Conservation (phyloP, 2,797 vertebrate genomes). For the Pangasius sanitwongsei region DNA sequence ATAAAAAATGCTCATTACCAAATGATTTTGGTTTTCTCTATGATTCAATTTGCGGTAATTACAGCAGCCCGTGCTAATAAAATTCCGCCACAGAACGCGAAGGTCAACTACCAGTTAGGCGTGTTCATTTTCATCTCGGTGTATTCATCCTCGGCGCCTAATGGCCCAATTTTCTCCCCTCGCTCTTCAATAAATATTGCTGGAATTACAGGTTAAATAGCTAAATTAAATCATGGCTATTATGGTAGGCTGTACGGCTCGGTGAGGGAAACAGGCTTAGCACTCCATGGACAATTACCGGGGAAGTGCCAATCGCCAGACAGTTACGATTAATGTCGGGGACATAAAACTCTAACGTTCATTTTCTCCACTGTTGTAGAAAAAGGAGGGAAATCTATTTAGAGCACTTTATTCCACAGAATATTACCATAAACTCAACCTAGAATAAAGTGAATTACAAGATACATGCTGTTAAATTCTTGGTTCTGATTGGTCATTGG, state of each 20-base stretch:
- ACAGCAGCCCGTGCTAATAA: constrained; percentile 92
- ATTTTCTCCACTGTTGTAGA: constrained; percentile 42
- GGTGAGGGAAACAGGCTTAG: constrained; percentile 80
- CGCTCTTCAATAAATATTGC: constrained; percentile 99
- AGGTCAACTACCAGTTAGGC: constrained; percentile 99
- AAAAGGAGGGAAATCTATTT: constrained; percentile 44
- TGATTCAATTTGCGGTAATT: constrained; percentile 97
- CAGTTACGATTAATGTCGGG: constrained; percentile 81
- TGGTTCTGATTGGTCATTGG: not conserved
- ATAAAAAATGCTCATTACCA: constrained; percentile 94
- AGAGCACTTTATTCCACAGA: constrained; percentile 30
- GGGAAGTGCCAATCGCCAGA: constrained; percentile 79
- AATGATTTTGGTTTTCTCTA: constrained; percentile 91
- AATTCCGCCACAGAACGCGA: constrained; percentile 88
- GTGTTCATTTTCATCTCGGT: constrained; percentile 98
- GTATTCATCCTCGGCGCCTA: constrained; percentile 97
- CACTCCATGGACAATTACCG: constrained; percentile 90
- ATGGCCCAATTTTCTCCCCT: constrained; percentile 98
- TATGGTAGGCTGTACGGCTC: constrained; percentile 81
- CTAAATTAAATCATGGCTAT: constrained; percentile 99
- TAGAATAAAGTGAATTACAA: not conserved
- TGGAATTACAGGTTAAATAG: constrained; percentile 99
- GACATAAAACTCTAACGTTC: constrained; percentile 59
- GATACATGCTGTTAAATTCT: not conserved
- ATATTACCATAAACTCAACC: not conserved